A percentile compares a stretch with the other conserved stretches of the same genome.
Evolutionary conservation across 2,888 invertebrate genomes (phyloP).

Genomic region (Xylota sylvarum): DNA sequence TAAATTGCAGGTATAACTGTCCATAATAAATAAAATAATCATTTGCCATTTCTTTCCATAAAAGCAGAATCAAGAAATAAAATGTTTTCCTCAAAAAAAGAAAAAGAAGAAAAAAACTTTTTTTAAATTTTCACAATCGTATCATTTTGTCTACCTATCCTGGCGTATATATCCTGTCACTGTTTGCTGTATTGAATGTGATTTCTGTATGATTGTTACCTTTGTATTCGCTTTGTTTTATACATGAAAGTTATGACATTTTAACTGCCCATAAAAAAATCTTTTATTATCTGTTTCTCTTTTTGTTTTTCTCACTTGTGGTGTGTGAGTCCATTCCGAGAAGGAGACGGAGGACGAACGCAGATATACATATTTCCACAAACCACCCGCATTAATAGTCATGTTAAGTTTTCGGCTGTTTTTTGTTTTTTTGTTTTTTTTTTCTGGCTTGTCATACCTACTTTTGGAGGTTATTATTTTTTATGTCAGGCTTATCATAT

Average conservation of each 20-base stretch:
- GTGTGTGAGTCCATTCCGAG: neutral
- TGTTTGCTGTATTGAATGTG: conserved; percentile 8
- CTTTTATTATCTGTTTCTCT: conserved; percentile 33
- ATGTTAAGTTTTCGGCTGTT: conserved; percentile 31
- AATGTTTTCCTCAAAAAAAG: neutral
- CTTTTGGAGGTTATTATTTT: conserved; percentile 47
- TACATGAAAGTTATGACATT: conserved; percentile 35
- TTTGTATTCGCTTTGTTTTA: conserved; percentile 15
- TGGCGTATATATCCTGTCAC: neutral
- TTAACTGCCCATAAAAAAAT: conserved; percentile 56
- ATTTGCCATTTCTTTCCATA: neutral
- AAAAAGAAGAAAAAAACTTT: neutral
- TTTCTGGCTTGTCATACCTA: neutral
- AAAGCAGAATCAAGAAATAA: neutral
- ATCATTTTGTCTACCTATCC: conserved; percentile 25
- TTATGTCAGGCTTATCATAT: conserved; percentile 47
- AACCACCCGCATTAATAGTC: conserved; percentile 30
- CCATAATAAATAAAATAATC: neutral
- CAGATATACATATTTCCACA: conserved; percentile 13
- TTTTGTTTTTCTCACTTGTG: conserved; percentile 14
- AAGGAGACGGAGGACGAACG: neutral
- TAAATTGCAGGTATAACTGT: no score
- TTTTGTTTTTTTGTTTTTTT: neutral
- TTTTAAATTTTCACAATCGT: conserved; percentile 13
- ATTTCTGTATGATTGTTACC: conserved; percentile 2